Evolutionary conservation across 1,140 invertebrate species (phyloP).

Genomic region (Dinothrombium tinctorium): DNA sequence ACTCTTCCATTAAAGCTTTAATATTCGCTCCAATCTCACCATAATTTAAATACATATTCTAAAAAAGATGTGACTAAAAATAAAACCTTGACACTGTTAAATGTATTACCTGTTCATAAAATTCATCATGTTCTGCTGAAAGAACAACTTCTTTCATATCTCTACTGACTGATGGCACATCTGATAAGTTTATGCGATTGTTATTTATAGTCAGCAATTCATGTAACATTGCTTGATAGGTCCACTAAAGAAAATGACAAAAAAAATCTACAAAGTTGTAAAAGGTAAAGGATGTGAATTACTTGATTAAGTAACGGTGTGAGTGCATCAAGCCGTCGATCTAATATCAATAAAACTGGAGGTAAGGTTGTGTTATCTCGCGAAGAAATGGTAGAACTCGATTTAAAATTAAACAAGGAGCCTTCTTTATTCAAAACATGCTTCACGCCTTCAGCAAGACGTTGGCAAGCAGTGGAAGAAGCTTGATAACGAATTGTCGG

Average conservation of each 20-base stretch:
- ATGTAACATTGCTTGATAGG: conserved; percentile 99
- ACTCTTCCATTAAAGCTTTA: conserved; percentile 89
- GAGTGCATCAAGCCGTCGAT: conserved; percentile 74
- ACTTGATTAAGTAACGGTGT: conserved; percentile 83
- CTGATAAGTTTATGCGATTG: conserved; percentile 70
- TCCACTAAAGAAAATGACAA: conserved; percentile 44
- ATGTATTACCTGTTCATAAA: conserved; percentile 56
- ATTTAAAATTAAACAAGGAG: conserved; percentile 54
- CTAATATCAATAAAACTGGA: conserved; percentile 60
- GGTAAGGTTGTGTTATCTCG: conserved; percentile 29
- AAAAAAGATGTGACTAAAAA: conserved; percentile 16
- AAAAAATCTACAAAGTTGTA: not conserved
- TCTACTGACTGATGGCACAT: conserved; percentile 41
- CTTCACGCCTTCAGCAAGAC: conserved; percentile 55
- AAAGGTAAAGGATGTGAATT: not conserved
- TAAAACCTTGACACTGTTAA: not conserved
- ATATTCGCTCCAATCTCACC: conserved; percentile 95
- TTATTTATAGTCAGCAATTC: conserved; percentile 83
- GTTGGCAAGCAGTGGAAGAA: conserved; percentile 56
- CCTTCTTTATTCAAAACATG: conserved; percentile 67
- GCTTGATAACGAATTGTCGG: conserved; percentile 76
- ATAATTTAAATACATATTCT: conserved; percentile 90
- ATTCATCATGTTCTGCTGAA: conserved; percentile 85
- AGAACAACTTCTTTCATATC: conserved; percentile 80
- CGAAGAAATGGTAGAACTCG: conserved; percentile 18